Conservation (phyloP, 2,888 invertebrate species). For the Apodemia duryi region DNA sequence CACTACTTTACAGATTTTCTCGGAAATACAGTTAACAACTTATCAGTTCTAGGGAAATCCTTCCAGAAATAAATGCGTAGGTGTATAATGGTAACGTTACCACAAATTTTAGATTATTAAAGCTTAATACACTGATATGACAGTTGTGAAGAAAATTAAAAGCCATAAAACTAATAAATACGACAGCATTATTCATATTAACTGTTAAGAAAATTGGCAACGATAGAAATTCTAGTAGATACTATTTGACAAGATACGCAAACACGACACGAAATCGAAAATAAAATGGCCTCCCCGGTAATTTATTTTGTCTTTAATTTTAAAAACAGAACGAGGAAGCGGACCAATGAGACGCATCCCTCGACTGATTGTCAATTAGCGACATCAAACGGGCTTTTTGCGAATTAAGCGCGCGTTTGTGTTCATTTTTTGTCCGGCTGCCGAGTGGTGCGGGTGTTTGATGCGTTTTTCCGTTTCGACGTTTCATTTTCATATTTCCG, state of each 20-base stretch:
- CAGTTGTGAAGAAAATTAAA: constrained; percentile 5
- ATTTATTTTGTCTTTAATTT: constrained; percentile 77
- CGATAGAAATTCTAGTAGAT: background rate
- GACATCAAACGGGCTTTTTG: constrained; percentile 80
- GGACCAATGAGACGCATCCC: constrained; percentile 75
- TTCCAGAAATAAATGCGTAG: background rate
- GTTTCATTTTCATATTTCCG: constrained; percentile 78
- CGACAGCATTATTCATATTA: constrained; percentile 6
- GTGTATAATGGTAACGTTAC: background rate
- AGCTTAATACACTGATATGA: constrained; percentile 3
- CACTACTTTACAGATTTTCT: background rate
- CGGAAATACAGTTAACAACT: background rate
- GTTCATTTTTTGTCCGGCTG: constrained; percentile 71
- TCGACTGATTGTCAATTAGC: constrained; percentile 78
- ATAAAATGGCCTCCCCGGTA: constrained; percentile 52
- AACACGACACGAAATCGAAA: constrained; percentile 25
- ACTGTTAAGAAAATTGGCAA: constrained; percentile 11
- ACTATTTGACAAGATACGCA: constrained; percentile 21
- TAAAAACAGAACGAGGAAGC: constrained; percentile 71
- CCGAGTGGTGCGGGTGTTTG: constrained; percentile 57
- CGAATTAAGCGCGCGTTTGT: constrained; percentile 76
- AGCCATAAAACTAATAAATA: constrained; percentile 13
- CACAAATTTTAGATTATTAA: constrained; percentile 11
- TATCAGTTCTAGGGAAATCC: constrained; percentile 7
- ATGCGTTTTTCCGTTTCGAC: constrained; percentile 73